Conservation (phyloP, 2,113 vertebrate species). For the Galeopterus variegatus region DNA sequence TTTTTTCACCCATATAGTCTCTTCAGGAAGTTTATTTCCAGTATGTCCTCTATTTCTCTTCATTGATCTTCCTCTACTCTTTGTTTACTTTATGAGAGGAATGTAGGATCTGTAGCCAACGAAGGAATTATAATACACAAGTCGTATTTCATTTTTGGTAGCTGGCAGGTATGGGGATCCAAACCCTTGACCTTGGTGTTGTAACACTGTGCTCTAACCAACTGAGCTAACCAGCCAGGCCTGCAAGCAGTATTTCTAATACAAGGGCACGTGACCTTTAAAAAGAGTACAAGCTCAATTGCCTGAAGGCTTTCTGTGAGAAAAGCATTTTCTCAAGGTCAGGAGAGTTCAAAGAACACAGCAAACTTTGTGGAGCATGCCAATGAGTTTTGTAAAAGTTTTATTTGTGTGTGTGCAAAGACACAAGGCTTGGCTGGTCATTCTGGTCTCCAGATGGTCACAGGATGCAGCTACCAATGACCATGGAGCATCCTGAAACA, state of each 20-base stretch:
- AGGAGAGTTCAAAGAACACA: conserved; percentile 67
- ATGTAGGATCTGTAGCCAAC: neutral
- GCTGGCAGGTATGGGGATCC: too few species aligned
- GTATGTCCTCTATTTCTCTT: neutral
- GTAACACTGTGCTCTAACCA: too few species aligned
- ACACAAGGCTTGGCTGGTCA: conserved; percentile 59
- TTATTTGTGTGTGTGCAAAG: conserved; percentile 70
- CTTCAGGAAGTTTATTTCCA: neutral
- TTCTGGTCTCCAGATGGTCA: conserved; percentile 74
- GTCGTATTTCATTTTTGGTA: conserved; percentile 13
- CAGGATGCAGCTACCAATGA: conserved; percentile 76
- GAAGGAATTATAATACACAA: conserved; percentile 54
- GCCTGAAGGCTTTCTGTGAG: conserved; percentile 66
- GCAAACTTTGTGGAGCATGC: conserved; percentile 13
- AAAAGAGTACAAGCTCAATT: conserved; percentile 37
- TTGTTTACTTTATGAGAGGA: conserved; percentile 53
- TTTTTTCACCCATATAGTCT: neutral
- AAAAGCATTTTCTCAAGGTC: conserved; percentile 62
- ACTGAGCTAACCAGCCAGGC: too few species aligned
- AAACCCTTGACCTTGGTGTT: too few species aligned
- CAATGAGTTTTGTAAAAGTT: conserved; percentile 76
- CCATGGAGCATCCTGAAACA: conserved; percentile 68
- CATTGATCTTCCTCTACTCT: neutral
- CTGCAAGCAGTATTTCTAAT: conserved; percentile 36
- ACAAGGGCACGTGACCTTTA: conserved; percentile 59